Conservation (phyloP, 2,113 vertebrate genomes). For the Lagopus muta region DNA sequence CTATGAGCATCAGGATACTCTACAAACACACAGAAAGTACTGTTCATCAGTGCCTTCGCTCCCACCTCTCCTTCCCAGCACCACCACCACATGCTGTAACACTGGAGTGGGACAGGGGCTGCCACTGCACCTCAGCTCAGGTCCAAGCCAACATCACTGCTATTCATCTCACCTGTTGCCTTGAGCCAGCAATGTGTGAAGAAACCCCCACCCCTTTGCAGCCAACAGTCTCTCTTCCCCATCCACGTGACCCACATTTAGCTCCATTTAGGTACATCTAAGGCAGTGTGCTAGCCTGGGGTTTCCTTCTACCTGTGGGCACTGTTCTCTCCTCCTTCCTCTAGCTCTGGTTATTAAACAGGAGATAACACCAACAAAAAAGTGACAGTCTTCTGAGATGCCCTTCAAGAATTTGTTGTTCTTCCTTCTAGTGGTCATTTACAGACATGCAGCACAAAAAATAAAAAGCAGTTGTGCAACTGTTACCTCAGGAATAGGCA, state of each 20-base stretch:
- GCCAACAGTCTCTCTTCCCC: neutral
- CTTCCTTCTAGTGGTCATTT: neutral
- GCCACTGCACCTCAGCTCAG: neutral
- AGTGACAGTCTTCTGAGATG: no score
- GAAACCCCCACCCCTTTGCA: no score
- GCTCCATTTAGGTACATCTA: no score
- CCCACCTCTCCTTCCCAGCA: neutral
- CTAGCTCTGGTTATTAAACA: neutral
- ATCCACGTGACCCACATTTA: neutral
- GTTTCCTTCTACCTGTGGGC: neutral
- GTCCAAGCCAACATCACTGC: neutral
- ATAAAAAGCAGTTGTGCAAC: neutral
- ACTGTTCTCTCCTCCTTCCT: neutral
- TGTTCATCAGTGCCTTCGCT: neutral
- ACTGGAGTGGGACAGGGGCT: neutral
- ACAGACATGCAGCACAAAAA: neutral
- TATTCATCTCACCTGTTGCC: neutral
- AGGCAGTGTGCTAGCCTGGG: neutral
- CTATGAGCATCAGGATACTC: neutral
- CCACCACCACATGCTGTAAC: neutral
- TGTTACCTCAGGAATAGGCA: neutral
- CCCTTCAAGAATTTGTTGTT: neutral
- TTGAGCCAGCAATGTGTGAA: neutral
- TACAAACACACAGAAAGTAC: neutral
- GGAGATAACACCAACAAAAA: neutral